A percentile compares a stretch with the other conserved stretches of the same genome.
Conservation (phyloP, 2,888 invertebrate species). For the Sylvicola fuscatus region DNA sequence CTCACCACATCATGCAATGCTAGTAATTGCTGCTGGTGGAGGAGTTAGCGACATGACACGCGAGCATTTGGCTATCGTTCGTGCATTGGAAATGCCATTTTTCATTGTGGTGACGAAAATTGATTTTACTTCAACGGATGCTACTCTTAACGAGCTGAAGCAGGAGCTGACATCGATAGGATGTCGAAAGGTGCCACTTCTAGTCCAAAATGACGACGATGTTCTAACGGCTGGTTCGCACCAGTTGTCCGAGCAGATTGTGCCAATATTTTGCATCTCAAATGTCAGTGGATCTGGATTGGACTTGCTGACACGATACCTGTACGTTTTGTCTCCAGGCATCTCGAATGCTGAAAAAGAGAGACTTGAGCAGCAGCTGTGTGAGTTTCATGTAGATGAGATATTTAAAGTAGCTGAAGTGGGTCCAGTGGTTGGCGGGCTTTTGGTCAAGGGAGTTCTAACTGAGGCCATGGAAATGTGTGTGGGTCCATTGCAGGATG, state of each 20-base stretch:
- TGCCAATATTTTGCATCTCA: conserved; percentile 73
- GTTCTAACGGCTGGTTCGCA: conserved; percentile 49
- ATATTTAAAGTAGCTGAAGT: conserved; percentile 69
- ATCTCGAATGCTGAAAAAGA: conserved; percentile 42
- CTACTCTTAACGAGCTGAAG: conserved; percentile 34
- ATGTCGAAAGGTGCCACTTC: conserved; percentile 39
- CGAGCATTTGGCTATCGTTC: conserved; percentile 73
- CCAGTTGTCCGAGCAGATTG: conserved; percentile 39
- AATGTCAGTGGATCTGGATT: conserved; percentile 76
- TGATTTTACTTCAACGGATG: conserved; percentile 49
- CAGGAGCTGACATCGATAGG: conserved; percentile 42
- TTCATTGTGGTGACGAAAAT: conserved; percentile 88
- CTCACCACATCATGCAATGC: conserved; percentile 78
- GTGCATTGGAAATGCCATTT: conserved; percentile 69
- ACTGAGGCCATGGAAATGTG: conserved; percentile 62
- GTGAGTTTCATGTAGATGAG: conserved; percentile 88
- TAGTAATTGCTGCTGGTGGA: conserved; percentile 63
- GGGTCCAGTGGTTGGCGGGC: conserved; percentile 68
- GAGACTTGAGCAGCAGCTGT: conserved; percentile 47
- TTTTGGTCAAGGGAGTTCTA: conserved; percentile 66
- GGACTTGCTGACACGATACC: conserved; percentile 62
- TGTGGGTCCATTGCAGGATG: conserved; percentile 56
- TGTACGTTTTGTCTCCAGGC: conserved; percentile 60
- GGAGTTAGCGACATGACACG: conserved; percentile 68
- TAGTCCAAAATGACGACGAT: conserved; percentile 46